Conservation (phyloP, 2,113 vertebrate species). For the Hippocampus mohnikei region DNA sequence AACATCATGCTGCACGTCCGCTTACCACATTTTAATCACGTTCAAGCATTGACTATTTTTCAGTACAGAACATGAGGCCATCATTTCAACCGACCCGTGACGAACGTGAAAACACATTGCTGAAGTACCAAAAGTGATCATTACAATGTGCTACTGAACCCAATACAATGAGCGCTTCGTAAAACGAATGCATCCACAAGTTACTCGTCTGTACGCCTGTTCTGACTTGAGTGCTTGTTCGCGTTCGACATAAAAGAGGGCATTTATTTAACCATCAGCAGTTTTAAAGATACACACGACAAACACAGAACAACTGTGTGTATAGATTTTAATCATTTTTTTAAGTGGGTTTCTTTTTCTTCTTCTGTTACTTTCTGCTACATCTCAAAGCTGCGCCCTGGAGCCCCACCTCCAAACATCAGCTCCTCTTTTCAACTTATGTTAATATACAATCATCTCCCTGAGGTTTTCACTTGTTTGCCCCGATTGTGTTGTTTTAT, state of each 20-base stretch:
- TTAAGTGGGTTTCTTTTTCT: slow-evolving; percentile 39
- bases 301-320: slow-evolving; percentile 33
- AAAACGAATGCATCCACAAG: neutral
- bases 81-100: neutral
- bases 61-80: neutral
- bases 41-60: too few species aligned
- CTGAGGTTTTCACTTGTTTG: slow-evolving; percentile 50
- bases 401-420: slow-evolving; percentile 49
- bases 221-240: slow-evolving; percentile 12
- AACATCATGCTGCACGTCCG: too few species aligned
- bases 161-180: neutral
- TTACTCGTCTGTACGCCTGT: slow-evolving; percentile 37
- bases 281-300: slow-evolving; percentile 43
- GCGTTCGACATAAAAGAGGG: slow-evolving; percentile 27
- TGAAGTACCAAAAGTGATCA: neutral
- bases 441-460: slow-evolving; percentile 54
- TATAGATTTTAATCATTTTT: slow-evolving; percentile 46
- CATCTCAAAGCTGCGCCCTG: slow-evolving; percentile 35
- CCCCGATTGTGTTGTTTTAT: slow-evolving; percentile 61
- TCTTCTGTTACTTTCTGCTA: slow-evolving; percentile 15
- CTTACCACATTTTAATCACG: too few species aligned
- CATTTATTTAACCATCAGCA: slow-evolving; percentile 10
- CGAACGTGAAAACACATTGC: neutral
- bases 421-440: slow-evolving; percentile 59
- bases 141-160: neutral